Percentiles rank a stretch among this genome's conserved stretches.
Conservation (phyloP, 2,888 invertebrate genomes). For the Nomada fucata region DNA sequence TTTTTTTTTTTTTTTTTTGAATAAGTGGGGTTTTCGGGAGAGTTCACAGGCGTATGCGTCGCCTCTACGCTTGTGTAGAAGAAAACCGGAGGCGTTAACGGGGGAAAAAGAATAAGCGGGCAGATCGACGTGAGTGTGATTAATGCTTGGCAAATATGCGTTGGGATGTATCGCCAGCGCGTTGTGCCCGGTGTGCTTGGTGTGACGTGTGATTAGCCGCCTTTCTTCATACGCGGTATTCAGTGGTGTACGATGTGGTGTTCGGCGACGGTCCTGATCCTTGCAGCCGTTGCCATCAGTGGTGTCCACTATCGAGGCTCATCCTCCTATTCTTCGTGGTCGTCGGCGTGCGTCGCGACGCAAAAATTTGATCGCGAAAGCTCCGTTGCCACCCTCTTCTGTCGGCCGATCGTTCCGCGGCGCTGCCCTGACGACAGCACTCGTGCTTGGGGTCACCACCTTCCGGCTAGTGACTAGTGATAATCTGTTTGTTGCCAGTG, state of each 20-base stretch:
- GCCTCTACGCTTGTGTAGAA: constrained; percentile 34
- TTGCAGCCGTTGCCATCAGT: constrained; percentile 73
- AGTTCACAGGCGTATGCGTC: constrained; percentile 30
- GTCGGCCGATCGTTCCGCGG: constrained; percentile 66
- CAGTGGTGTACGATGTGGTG: constrained; percentile 81
- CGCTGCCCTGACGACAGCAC: constrained; percentile 73
- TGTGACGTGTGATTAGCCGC: constrained; percentile 76
- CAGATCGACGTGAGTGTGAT: constrained; percentile 57
- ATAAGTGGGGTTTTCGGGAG: constrained; percentile 52
- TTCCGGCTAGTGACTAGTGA: constrained; percentile 76
- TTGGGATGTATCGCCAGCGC: constrained; percentile 69
- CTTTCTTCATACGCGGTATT: constrained; percentile 66
- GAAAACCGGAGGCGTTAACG: constrained; percentile 24
- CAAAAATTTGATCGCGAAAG: constrained; percentile 74
- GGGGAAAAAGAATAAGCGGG: constrained; percentile 5
- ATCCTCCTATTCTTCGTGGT: constrained; percentile 44
- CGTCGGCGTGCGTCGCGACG: constrained; percentile 68
- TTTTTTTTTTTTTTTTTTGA: constrained; percentile 13
- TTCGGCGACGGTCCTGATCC: constrained; percentile 73
- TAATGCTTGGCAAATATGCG: constrained; percentile 58
- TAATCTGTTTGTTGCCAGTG: constrained; percentile 67
- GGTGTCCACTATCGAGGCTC: constrained; percentile 69
- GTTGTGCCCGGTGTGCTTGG: constrained; percentile 74
- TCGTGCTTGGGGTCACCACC: constrained; percentile 71
- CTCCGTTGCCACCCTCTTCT: constrained; percentile 66